These are phyloP conservation scores for Tokudaia muenninki DNA, from an alignment of 2,797 vertebrate species.

Conservation along the genomic window DNA sequence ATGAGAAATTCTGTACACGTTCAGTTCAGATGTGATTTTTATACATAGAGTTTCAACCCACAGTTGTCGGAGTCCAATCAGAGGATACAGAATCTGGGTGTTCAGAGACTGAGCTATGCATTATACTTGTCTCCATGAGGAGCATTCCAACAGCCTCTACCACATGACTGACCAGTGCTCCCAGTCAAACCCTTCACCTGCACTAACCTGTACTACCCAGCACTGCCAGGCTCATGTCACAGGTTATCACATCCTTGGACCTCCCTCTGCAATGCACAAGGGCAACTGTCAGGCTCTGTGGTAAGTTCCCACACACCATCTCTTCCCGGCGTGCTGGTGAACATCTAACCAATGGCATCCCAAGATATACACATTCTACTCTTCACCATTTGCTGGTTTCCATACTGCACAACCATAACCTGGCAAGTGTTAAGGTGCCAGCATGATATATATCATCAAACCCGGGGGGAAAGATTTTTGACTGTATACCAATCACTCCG, in stretches of 20 bases:
- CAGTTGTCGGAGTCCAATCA: neutral
- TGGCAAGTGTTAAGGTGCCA: neutral
- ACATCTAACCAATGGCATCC: no score
- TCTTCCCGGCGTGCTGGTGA: neutral
- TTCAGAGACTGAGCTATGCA: no score
- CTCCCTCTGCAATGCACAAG: neutral
- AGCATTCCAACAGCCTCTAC: neutral
- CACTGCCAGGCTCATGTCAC: neutral
- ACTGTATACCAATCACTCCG: neutral
- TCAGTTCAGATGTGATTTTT: neutral
- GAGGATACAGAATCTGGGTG: neutral
- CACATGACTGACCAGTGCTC: neutral
- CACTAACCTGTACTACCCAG: neutral
- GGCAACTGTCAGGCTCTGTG: neutral
- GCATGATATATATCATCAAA: neutral
- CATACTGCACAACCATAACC: neutral
- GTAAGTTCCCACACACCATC: neutral
- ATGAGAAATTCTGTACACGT: neutral
- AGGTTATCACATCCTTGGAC: no score
- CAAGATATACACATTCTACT: neutral
- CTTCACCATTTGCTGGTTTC: neutral
- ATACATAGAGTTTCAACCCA: neutral
- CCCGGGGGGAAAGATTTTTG: neutral
- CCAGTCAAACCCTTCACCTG: fast-evolving
- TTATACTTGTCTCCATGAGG: neutral